A percentile compares a stretch with the other conserved stretches of the same genome.
Conservation (phyloP, 2,113 vertebrate species). For the Solea senegalensis region DNA sequence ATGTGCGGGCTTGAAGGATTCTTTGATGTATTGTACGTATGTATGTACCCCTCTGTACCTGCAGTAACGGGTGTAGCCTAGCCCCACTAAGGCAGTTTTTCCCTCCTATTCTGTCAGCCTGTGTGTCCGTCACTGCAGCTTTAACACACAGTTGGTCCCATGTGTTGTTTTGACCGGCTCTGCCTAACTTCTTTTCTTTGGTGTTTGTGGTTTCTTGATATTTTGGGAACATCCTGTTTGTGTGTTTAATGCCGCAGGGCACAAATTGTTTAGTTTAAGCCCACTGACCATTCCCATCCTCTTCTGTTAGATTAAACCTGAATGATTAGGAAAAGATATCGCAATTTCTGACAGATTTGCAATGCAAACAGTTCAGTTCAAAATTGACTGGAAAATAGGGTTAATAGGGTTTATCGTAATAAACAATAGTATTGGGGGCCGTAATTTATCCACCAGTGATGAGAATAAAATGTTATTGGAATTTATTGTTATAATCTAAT, state of each 20-base stretch:
- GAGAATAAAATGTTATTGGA: conserved; percentile 67
- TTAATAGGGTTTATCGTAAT: no score
- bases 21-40: conserved; percentile 43
- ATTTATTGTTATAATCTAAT: conserved; percentile 3
- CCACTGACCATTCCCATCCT: conserved; percentile 42
- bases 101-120: conserved; percentile 30
- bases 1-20: conserved; percentile 15
- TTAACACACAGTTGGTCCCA: conserved; percentile 37
- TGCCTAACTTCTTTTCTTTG: conserved; percentile 47
- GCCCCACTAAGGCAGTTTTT: conserved; percentile 5
- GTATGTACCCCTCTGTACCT: conserved; percentile 41
- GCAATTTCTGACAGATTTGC: not conserved
- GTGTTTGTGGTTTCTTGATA: conserved; percentile 60
- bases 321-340: not conserved
- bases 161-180: conserved; percentile 48
- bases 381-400: no score
- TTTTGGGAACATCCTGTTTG: conserved; percentile 77
- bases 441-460: no score
- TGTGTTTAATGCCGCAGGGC: conserved; percentile 43
- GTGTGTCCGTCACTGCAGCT: conserved; percentile 30
- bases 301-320: conserved; percentile 49
- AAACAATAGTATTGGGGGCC: no score
- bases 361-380: no score
- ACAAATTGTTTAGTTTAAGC: conserved; percentile 54
- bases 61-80: conserved; percentile 27